Evolutionary conservation across 2,888 invertebrate species (phyloP).

Genomic region (Chaetogeoica ovagalla): DNA sequence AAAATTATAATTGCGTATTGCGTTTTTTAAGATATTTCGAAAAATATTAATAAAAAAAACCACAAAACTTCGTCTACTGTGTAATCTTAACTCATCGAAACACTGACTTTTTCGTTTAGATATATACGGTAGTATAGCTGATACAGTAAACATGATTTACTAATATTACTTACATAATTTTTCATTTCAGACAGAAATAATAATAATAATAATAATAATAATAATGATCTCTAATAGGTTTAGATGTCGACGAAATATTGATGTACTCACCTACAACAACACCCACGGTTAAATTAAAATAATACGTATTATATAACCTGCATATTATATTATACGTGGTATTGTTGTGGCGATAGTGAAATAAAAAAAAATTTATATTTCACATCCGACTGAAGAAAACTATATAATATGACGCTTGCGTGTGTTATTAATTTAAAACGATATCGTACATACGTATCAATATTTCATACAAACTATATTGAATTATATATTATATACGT

Average conservation of each 20-base stretch:
- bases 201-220: neutral
- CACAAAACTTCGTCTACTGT: neutral
- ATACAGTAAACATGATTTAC: neutral
- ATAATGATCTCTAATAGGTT: neutral
- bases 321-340: neutral
- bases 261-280: neutral
- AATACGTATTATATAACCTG: neutral
- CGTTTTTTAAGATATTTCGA: neutral
- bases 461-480: neutral
- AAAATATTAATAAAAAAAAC: neutral
- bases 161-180: too few relatives aligned
- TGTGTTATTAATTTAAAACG: neutral
- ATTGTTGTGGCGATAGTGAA: neutral
- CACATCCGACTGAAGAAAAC: neutral
- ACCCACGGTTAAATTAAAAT: too few relatives aligned
- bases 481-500: too few relatives aligned
- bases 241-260: neutral
- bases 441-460: neutral
- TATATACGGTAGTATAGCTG: too few relatives aligned
- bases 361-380: neutral
- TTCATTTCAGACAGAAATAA: neutral
- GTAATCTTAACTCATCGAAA: conserved; percentile 8
- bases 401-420: too few relatives aligned
- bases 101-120: neutral
- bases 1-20: neutral